Percentiles rank a stretch among this genome's conserved stretches.
Conservation (phyloP, 2,888 invertebrate genomes). For the Dicyrtoma fusca region DNA sequence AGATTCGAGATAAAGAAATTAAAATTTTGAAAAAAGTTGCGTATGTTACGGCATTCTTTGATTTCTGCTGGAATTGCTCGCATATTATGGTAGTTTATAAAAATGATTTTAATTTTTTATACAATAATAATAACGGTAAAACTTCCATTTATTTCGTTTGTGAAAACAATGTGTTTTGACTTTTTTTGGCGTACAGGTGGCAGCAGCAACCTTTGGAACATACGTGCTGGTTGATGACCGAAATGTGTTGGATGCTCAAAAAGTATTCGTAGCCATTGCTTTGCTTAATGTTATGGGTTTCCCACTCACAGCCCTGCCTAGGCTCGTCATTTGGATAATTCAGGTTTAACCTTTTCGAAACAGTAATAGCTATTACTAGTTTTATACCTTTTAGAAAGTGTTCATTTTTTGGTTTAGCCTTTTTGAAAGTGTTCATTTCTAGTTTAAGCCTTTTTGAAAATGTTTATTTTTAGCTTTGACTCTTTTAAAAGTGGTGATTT, state of each 20-base stretch:
- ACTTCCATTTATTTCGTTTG: too few species aligned
- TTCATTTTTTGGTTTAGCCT: too few species aligned
- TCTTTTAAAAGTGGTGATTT: too few species aligned
- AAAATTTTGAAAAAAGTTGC: conserved; percentile 61
- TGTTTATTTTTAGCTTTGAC: too few species aligned
- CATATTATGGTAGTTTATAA: too few species aligned
- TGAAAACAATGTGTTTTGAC: too few species aligned
- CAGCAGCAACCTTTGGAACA: conserved; percentile 73
- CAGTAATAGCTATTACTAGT: too few species aligned
- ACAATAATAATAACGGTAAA: conserved; percentile 65
- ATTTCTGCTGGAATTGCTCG: conserved; percentile 86
- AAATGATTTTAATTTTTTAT: conserved; percentile 95
- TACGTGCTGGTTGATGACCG: conserved; percentile 72
- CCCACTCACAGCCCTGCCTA: conserved; percentile 63
- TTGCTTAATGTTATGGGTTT: conserved; percentile 66
- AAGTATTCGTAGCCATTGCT: conserved; percentile 66
- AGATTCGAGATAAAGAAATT: conserved; percentile 62
- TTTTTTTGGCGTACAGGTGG: too few species aligned
- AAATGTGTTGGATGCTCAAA: conserved; percentile 66
- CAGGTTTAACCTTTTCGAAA: too few species aligned
- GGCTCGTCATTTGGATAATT: conserved; percentile 71
- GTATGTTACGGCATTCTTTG: conserved; percentile 71
- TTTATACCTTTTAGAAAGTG: too few species aligned
- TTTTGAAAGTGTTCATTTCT: too few species aligned
- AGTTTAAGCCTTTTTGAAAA: too few species aligned